Conservation (phyloP, 2,888 invertebrate species). For the Campoplex nolae region DNA sequence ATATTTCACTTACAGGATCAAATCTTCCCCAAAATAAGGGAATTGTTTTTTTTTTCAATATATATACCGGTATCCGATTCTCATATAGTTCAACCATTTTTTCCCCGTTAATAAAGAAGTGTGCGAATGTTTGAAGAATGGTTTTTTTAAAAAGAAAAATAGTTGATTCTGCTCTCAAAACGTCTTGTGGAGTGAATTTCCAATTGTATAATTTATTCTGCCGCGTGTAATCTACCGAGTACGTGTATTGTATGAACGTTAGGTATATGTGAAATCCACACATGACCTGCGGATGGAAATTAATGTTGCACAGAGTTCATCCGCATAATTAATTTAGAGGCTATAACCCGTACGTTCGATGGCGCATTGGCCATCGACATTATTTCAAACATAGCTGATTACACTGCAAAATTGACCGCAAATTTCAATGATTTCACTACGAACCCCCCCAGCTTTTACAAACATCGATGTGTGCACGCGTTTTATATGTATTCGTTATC, state of each 20-base stretch:
- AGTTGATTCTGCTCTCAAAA: neutral
- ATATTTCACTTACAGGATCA: too few relatives aligned
- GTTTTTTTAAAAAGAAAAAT: too few relatives aligned
- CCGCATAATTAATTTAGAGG: conserved; percentile 82
- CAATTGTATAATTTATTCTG: neutral
- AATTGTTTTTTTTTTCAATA: too few relatives aligned
- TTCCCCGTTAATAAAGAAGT: too few relatives aligned
- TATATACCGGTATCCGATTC: too few relatives aligned
- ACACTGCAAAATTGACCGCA: conserved; percentile 81
- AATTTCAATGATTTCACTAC: conserved; percentile 82
- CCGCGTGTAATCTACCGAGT: neutral
- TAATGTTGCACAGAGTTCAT: conserved; percentile 78
- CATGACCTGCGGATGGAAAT: conserved; percentile 74
- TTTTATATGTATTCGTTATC: neutral
- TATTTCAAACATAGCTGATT: conserved; percentile 82
- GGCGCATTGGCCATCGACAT: conserved; percentile 78
- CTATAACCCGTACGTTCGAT: conserved; percentile 65
- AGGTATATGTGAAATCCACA: conserved; percentile 3
- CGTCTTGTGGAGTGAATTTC: neutral
- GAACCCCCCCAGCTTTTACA: conserved; percentile 64
- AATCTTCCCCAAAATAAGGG: too few relatives aligned
- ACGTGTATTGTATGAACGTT: neutral
- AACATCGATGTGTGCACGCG: neutral
- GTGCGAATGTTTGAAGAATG: too few relatives aligned
- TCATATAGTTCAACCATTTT: too few relatives aligned